These are phyloP conservation scores for Mormoops blainvillei DNA, from an alignment of 2,113 vertebrate species.

Conservation along the genomic window DNA sequence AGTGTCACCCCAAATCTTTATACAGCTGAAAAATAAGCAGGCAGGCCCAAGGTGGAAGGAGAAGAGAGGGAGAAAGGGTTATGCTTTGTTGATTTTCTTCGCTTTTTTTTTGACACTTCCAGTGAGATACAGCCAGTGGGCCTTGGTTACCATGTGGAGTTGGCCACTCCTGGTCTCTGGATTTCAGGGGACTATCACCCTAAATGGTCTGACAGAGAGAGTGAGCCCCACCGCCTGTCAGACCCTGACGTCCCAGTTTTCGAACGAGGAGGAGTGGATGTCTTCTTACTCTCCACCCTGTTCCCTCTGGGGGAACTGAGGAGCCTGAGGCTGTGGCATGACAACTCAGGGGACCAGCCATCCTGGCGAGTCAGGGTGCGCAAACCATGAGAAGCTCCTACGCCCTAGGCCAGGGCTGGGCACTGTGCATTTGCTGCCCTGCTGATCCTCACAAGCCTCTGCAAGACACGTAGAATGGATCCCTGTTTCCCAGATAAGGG, in stretches of 20 bases:
- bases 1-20: not conserved
- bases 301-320: conserved; percentile 92
- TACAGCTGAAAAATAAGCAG: not conserved
- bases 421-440: not conserved
- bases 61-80: not conserved
- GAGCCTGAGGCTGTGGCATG: conserved; percentile 92
- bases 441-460: not conserved
- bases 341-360: conserved; percentile 90
- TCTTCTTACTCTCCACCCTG: conserved; percentile 91
- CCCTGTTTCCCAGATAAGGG: not conserved
- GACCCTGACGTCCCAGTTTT: conserved; percentile 86
- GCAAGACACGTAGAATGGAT: not conserved
- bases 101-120: not conserved
- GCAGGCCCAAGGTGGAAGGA: not conserved
- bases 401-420: not conserved
- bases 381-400: not conserved
- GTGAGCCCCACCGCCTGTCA: conserved; percentile 91
- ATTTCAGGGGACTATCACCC: conserved; percentile 89
- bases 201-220: conserved; percentile 90
- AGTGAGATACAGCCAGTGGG: not conserved
- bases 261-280: conserved; percentile 90
- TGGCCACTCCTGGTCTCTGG: not conserved
- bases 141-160: not conserved
- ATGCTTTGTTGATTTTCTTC: not conserved
- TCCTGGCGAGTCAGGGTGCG: conserved; percentile 83